These are phyloP conservation scores for Philhelius pedissequus DNA, from an alignment of 2,888 invertebrate species.

Conservation along the genomic window DNA sequence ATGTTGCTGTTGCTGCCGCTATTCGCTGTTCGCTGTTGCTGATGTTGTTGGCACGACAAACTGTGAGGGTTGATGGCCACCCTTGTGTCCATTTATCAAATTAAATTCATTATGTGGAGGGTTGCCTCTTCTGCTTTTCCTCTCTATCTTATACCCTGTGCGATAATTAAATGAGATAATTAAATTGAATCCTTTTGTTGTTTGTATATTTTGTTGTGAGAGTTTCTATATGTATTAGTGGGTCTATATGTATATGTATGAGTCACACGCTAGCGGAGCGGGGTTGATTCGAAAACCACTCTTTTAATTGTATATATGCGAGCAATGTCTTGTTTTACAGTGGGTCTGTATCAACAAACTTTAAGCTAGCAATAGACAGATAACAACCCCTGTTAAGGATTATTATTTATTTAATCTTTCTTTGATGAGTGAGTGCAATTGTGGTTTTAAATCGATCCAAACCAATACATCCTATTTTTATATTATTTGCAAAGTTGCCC, in stretches of 20 bases:
- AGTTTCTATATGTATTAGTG: neutral
- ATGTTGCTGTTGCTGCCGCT: neutral
- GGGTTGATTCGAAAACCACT: constrained; percentile 48
- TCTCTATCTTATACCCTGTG: constrained; percentile 48
- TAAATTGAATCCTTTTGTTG: constrained; percentile 72
- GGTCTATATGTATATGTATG: no score
- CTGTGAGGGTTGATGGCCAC: constrained; percentile 60
- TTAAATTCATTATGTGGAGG: constrained; percentile 71
- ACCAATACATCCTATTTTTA: no score
- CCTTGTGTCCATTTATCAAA: constrained; percentile 72
- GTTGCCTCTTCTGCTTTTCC: constrained; percentile 41
- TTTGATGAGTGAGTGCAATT: no score
- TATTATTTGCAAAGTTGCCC: no score
- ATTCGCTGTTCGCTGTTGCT: no score
- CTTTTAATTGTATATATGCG: constrained; percentile 62
- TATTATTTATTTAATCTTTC: no score
- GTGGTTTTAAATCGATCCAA: no score
- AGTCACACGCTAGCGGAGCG: neutral
- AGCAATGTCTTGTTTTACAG: neutral
- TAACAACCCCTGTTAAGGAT: no score
- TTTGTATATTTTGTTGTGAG: constrained; percentile 10
- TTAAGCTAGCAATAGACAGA: no score
- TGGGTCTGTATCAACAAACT: neutral
- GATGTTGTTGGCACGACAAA: neutral
- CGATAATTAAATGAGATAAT: constrained; percentile 72